Conservation (phyloP, 2,113 vertebrate genomes). For the Calyptommatus sinebrachiatus region DNA sequence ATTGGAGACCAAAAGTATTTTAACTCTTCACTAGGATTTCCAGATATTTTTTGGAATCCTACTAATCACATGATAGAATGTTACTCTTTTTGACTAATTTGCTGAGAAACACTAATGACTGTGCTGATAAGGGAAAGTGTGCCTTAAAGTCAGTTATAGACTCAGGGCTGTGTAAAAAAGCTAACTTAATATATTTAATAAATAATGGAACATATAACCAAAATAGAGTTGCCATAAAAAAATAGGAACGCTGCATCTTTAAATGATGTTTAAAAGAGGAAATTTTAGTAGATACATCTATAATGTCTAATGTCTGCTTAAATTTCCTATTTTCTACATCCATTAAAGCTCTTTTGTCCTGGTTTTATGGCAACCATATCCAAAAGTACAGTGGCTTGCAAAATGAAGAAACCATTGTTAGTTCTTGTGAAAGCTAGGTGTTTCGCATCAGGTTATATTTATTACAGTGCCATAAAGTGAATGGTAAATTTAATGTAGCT, state of each 20-base stretch:
- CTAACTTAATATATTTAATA: neutral
- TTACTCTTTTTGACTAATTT: neutral
- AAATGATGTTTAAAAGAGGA: too few relatives aligned
- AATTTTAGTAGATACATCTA: too few relatives aligned
- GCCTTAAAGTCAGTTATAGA: neutral
- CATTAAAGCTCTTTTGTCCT: too few relatives aligned
- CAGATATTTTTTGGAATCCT: neutral
- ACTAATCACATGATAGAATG: conserved; percentile 10
- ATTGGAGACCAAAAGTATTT: conserved; percentile 12
- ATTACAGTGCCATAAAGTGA: neutral
- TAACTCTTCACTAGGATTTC: neutral
- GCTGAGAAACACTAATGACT: conserved; percentile 14
- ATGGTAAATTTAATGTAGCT: neutral
- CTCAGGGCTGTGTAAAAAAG: neutral
- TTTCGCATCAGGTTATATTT: neutral
- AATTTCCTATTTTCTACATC: too few relatives aligned
- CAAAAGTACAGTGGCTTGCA: neutral
- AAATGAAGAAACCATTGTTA: neutral
- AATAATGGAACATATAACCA: neutral
- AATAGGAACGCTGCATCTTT: too few relatives aligned
- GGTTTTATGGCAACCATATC: neutral
- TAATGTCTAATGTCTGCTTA: too few relatives aligned
- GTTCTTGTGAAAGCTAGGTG: neutral
- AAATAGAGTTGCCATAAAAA: too few relatives aligned
- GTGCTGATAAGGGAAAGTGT: neutral